Evolutionary conservation across 2,888 invertebrate genomes (phyloP).

Genomic region (Cosmia pyralina): DNA sequence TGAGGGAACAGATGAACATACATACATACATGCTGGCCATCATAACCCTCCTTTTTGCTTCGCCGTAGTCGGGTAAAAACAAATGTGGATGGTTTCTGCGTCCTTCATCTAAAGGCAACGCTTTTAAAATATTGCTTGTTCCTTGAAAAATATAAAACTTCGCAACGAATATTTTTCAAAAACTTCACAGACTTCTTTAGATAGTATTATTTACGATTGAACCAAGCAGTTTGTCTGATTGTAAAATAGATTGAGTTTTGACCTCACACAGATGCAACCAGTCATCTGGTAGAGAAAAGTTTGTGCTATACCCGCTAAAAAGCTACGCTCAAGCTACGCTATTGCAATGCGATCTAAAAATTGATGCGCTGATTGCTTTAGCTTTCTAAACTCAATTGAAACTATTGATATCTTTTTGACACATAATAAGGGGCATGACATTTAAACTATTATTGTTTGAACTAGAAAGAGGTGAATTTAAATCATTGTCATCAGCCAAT

Average conservation of each 20-base stretch:
- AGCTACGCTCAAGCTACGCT: too few relatives aligned
- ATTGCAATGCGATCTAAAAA: not conserved
- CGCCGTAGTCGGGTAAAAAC: too few relatives aligned
- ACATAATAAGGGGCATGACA: too few relatives aligned
- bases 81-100: not conserved
- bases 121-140: conserved; percentile 12
- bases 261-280: conserved; percentile 2
- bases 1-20: too few relatives aligned
- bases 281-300: not conserved
- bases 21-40: too few relatives aligned
- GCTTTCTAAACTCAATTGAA: too few relatives aligned
- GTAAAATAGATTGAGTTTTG: conserved; percentile 51
- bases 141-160: conserved; percentile 7
- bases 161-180: not conserved
- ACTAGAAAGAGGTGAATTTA: too few relatives aligned
- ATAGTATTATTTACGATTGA: conserved; percentile 10
- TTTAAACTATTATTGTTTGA: too few relatives aligned
- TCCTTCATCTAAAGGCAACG: not conserved
- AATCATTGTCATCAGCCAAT: too few relatives aligned
- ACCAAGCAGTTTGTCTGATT: conserved; percentile 37
- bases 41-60: too few relatives aligned
- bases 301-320: not conserved
- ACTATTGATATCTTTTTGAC: too few relatives aligned
- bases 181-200: not conserved
- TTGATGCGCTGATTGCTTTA: not conserved